Evolutionary conservation across 2,113 vertebrate genomes (phyloP), one percentile per base, ranked within the genome.

Genomic region (Elanus axillaris): DNA sequence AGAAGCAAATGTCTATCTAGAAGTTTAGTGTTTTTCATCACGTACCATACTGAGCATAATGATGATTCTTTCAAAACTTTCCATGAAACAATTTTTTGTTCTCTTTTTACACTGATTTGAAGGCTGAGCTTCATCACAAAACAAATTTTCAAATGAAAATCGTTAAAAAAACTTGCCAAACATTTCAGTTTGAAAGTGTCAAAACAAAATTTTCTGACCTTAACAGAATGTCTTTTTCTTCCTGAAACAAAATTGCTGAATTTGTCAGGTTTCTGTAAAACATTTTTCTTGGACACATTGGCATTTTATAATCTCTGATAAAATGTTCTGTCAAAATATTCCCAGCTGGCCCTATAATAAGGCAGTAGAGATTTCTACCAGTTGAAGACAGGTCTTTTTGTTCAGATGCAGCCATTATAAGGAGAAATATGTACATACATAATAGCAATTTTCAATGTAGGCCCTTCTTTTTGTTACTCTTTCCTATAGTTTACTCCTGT

Each of bases 261-360:
- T 95, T 86, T 94, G 83, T 89, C 95, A 96, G 45, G 48, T 92
- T 97, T 94, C 88, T 75, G 52, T 87, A 91, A 92, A 96, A 94
- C 93, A 95, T 94, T 97, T 87, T 84, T 38, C 73, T 94, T 79
- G 60, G 93, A 94, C 0, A 1, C 73, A 82, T 21, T 91, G 89
- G 48, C 69, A 89, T 94, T 94, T 94, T 89, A 83, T 93, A 95
- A 92, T 94, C 52, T 92, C 75, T 95, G 88, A 89, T 87, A 94
- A 94, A 96, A 85, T 82, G 40, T 89, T 97, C 88, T 91, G 83
- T 96, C 94, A 96, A 94, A 97, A 94, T 96, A 95, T 93, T 97
- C 91, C 93, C 93, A 91, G 67, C 76, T 89, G 80, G 88, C 62
- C 66, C 36, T 87, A 75, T 92, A 92, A 94, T 95, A 92, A 96